Evolutionary conservation across 2,113 vertebrate species (phyloP).

Genomic region (Steatornis caripensis): DNA sequence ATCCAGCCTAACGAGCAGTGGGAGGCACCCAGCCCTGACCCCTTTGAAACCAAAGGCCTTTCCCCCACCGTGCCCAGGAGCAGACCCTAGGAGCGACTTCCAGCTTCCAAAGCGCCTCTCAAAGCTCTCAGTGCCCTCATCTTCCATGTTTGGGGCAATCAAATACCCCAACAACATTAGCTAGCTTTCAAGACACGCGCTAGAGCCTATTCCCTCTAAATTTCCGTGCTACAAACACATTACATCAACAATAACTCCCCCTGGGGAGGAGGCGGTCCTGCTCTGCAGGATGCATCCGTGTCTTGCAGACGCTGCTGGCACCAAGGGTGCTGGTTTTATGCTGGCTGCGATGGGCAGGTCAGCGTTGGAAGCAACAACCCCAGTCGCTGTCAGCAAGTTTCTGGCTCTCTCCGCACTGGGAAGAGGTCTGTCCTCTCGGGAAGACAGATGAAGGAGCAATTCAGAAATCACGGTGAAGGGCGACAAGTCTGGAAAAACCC

Average conservation of each 20-base stretch:
- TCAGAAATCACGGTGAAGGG: not conserved
- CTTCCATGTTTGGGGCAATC: not conserved
- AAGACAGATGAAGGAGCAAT: not conserved
- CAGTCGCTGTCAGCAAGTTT: conserved; percentile 11
- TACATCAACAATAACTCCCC: not conserved
- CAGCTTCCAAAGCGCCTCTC: not conserved
- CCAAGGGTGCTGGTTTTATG: not conserved
- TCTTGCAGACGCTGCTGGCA: conserved; percentile 2
- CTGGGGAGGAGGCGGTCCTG: not conserved
- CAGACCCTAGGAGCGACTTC: not conserved
- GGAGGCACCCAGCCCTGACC: not conserved
- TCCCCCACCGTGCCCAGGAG: not conserved
- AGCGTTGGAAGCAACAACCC: not conserved
- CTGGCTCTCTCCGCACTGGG: not conserved
- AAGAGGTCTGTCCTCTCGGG: conserved; percentile 11
- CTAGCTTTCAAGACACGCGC: not conserved
- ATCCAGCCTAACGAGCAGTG: not conserved
- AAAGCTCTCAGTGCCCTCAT: not conserved
- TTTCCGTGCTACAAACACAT: not conserved
- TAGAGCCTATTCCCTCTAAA: not conserved
- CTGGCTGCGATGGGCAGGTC: not conserved
- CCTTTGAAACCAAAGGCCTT: not conserved
- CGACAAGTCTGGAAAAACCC: no score
- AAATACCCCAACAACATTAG: not conserved
- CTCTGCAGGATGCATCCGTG: not conserved